Conservation (phyloP, 2,797 vertebrate species). For the Catostomus latipinnis region DNA sequence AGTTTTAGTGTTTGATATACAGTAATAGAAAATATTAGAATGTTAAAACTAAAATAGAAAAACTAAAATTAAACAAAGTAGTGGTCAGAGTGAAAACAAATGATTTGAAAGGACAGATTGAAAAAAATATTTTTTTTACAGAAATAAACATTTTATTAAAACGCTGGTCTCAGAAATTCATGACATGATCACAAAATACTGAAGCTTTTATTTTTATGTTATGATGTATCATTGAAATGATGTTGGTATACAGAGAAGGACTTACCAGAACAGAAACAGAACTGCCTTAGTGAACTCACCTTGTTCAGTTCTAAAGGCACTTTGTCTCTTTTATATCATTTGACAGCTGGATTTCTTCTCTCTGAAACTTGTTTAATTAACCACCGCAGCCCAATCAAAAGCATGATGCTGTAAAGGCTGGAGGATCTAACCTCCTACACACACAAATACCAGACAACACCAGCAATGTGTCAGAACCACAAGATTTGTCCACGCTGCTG, state of each 20-base stretch:
- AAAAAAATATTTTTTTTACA: neutral
- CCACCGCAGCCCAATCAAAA: slow-evolving; percentile 57
- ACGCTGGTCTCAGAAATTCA: neutral
- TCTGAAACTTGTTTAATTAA: slow-evolving; percentile 56
- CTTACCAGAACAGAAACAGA: slow-evolving; percentile 41
- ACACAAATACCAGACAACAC: slow-evolving; percentile 4
- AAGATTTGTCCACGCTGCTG: neutral
- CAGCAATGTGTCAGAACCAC: neutral
- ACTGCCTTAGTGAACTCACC: slow-evolving; percentile 9
- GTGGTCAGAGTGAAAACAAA: no score
- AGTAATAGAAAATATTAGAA: no score
- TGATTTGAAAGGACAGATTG: neutral
- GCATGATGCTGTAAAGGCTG: slow-evolving; percentile 48
- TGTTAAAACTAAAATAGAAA: no score
- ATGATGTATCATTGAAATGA: neutral
- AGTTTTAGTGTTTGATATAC: no score
- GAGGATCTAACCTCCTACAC: slow-evolving; percentile 49
- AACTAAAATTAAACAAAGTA: no score
- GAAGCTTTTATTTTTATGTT: neutral
- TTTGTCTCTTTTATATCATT: slow-evolving; percentile 48
- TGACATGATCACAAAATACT: neutral
- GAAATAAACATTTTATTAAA: no score
- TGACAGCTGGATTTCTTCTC: slow-evolving; percentile 58
- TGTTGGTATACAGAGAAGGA: neutral
- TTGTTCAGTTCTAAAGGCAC: slow-evolving; percentile 7